Conservation (phyloP, 2,797 vertebrate genomes). For the Urosaurus nigricauda region DNA sequence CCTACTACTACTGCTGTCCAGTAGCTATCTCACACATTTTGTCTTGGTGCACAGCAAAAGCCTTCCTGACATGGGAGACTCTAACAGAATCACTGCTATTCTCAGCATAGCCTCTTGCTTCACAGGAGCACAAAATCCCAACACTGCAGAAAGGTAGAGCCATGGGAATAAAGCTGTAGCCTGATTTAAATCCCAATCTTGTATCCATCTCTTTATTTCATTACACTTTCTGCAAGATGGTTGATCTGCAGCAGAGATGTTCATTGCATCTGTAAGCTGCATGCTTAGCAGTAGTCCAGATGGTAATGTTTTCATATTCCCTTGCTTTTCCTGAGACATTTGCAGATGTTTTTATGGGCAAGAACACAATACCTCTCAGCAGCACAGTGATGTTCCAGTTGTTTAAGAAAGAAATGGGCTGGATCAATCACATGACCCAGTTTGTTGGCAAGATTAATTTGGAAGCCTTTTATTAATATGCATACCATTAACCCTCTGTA, state of each 20-base stretch:
- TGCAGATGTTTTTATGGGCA: neutral
- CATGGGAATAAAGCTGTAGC: neutral
- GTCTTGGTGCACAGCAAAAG: neutral
- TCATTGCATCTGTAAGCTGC: neutral
- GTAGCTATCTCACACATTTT: too few species aligned
- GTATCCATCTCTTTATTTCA: neutral
- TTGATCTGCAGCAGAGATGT: neutral
- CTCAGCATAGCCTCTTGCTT: too few species aligned
- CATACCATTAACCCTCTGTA: constrained; percentile 8
- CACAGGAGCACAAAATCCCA: too few species aligned
- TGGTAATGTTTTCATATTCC: too few species aligned
- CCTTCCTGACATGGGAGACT: too few species aligned
- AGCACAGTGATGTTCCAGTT: neutral
- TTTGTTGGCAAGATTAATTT: neutral
- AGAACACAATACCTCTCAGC: neutral
- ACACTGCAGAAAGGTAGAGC: too few species aligned
- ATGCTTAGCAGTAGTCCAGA: too few species aligned
- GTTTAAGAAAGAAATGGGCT: constrained; percentile 2
- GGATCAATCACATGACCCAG: constrained; percentile 3
- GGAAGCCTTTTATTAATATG: neutral
- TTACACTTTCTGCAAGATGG: neutral
- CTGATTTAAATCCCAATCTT: neutral
- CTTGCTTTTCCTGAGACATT: neutral
- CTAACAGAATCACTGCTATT: too few species aligned
- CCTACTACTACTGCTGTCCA: too few species aligned